These are phyloP conservation scores for Aleiodes testaceus DNA, from an alignment of 2,888 invertebrate genomes.

Conservation along the genomic window DNA sequence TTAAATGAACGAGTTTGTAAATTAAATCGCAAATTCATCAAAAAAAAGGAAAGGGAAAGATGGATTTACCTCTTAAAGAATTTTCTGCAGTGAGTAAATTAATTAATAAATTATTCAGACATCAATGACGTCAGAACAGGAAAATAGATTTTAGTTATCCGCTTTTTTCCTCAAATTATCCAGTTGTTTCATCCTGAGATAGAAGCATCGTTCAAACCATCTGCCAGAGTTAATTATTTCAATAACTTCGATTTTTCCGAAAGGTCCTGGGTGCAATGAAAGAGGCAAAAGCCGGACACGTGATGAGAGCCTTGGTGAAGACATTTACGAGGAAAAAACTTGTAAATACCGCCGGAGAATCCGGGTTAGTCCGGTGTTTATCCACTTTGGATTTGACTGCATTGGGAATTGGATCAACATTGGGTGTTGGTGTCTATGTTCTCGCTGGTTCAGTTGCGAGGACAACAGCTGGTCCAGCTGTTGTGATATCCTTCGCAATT, in stretches of 20 bases:
- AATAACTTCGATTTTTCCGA: neutral
- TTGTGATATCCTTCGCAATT: slow-evolving; percentile 89
- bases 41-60: slow-evolving; percentile 3
- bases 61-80: slow-evolving; percentile 50
- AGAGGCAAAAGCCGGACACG: slow-evolving; percentile 41
- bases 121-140: too few relatives aligned
- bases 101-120: neutral
- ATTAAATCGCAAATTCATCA: too few relatives aligned
- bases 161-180: too few relatives aligned
- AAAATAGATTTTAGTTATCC: too few relatives aligned
- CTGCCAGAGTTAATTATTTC: too few relatives aligned
- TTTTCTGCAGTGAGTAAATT: slow-evolving; percentile 47
- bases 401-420: slow-evolving; percentile 86
- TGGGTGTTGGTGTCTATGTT: slow-evolving; percentile 94
- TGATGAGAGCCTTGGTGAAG: slow-evolving; percentile 46
- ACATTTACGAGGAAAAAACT: slow-evolving; percentile 62
- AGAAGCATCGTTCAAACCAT: too few relatives aligned
- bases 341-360: slow-evolving; percentile 50
- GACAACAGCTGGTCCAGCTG: slow-evolving; percentile 88
- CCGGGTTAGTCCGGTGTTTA: slow-evolving; percentile 80
- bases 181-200: too few relatives aligned
- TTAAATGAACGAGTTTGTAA: too few relatives aligned
- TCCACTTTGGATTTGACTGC: slow-evolving; percentile 88
- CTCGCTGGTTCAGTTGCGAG: slow-evolving; percentile 89
- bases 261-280: slow-evolving; percentile 57